These are phyloP conservation scores for Emberiza fucata DNA, from an alignment of 2,113 vertebrate species.

Conservation along the genomic window DNA sequence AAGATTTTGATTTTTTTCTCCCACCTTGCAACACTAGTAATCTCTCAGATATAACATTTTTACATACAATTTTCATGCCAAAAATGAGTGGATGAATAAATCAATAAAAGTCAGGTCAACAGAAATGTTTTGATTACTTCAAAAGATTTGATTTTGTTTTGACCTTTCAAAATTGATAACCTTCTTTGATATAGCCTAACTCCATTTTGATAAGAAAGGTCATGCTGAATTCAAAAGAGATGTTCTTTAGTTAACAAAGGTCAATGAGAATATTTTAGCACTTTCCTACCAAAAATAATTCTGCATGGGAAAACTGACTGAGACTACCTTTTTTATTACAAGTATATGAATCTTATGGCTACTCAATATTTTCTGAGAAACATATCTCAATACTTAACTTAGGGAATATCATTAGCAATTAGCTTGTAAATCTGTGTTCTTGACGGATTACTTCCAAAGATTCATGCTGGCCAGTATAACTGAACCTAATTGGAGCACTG, in stretches of 20 bases:
- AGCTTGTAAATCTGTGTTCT: neutral
- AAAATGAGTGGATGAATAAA: neutral
- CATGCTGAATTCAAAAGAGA: neutral
- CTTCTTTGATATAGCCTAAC: neutral
- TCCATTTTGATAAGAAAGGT: neutral
- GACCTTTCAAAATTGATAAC: constrained; percentile 9
- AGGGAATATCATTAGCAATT: neutral
- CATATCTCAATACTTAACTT: neutral
- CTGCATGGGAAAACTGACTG: neutral
- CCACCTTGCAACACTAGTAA: neutral
- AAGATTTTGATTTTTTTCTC: neutral
- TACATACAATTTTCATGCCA: neutral
- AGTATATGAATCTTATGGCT: neutral
- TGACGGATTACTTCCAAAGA: neutral
- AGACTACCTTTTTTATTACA: neutral
- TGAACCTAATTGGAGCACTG: neutral
- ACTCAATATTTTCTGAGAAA: neutral
- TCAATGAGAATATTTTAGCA: neutral
- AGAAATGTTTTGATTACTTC: neutral
- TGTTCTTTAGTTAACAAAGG: constrained; percentile 10
- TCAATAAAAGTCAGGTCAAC: neutral
- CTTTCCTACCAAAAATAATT: neutral
- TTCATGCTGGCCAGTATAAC: neutral
- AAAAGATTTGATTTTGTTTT: neutral
- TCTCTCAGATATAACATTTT: neutral